Percentiles rank a stretch among this genome's conserved stretches.
Evolutionary conservation across 1,140 invertebrate genomes (phyloP).

Genomic region (Drosophila lowei): DNA sequence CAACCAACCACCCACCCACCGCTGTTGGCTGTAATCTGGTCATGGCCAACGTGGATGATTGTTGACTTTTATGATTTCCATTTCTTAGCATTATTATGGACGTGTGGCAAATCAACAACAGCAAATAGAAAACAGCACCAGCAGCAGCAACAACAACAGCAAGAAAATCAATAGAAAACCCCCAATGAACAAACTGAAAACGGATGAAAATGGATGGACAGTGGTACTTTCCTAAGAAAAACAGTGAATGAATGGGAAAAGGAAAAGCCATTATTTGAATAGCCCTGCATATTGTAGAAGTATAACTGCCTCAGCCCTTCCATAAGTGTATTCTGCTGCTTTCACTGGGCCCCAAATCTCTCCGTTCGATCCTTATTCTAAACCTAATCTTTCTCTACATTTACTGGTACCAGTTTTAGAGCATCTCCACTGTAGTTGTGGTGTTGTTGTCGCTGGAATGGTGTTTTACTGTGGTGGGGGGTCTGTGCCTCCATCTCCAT

Average conservation of each 20-base stretch:
- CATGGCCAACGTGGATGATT: constrained; percentile 61
- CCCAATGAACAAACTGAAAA: constrained; percentile 33
- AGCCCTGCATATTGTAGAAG: too few species aligned
- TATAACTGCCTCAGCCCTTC: too few species aligned
- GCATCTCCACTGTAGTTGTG: not conserved
- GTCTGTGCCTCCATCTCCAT: too few species aligned
- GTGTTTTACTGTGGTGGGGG: not conserved
- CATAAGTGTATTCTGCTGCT: too few species aligned
- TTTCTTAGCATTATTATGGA: constrained; percentile 75
- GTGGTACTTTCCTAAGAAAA: not conserved
- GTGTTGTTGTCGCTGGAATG: not conserved
- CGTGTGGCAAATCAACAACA: constrained; percentile 60
- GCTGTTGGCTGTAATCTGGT: constrained; percentile 48
- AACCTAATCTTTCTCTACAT: constrained; percentile 1
- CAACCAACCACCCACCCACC: not conserved
- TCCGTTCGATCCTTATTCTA: not conserved
- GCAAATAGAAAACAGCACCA: constrained; percentile 67
- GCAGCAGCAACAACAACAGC: constrained; percentile 15
- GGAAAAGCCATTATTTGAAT: too few species aligned
- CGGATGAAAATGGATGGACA: constrained; percentile 8
- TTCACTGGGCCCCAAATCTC: too few species aligned
- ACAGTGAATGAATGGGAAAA: too few species aligned
- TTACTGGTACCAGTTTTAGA: too few species aligned
- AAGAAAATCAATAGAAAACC: constrained; percentile 75
- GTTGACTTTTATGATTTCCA: constrained; percentile 80